phyloP scores from a whole-genome alignment of 2,797 vertebrate species.

The Lagorchestes hirsutus region DNA sequence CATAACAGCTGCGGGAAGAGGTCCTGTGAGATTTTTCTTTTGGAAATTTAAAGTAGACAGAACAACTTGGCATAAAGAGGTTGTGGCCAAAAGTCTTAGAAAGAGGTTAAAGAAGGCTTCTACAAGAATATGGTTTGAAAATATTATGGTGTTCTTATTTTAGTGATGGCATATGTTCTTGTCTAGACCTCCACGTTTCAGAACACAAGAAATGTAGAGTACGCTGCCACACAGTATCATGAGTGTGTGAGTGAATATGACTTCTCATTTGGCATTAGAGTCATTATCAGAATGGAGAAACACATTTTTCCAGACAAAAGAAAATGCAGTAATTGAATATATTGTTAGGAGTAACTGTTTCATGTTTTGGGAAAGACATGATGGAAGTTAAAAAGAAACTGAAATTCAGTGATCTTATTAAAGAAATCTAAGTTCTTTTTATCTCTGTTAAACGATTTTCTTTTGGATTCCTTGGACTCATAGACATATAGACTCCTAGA shows the following conservation, averaged over 20 bases:
- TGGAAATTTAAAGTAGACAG: constrained; percentile 41
- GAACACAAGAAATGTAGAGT: constrained; percentile 23
- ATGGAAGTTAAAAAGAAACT: constrained; percentile 30
- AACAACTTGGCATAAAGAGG: constrained; percentile 15
- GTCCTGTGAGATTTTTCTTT: constrained; percentile 48
- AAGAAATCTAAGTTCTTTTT: not conserved
- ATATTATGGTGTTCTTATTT: constrained; percentile 19
- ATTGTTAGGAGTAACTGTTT: constrained; percentile 17
- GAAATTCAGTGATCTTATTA: not conserved
- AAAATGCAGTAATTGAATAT: constrained; percentile 8
- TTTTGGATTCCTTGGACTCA: not conserved
- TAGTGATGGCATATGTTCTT: constrained; percentile 25
- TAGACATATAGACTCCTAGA: not conserved
- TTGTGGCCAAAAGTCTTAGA: not conserved
- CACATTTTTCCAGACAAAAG: not conserved
- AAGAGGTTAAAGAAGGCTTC: constrained; percentile 34
- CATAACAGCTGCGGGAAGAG: constrained; percentile 41
- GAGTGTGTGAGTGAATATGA: not conserved
- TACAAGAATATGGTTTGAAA: constrained; percentile 11
- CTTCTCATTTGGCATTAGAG: constrained; percentile 20
- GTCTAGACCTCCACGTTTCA: constrained; percentile 31
- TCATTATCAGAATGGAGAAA: constrained; percentile 32
- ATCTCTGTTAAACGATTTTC: not conserved
- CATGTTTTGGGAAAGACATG: constrained; percentile 3
- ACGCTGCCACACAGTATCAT: not conserved